A percentile compares a stretch with the other conserved stretches of the same genome.
phyloP scores from a whole-genome alignment of 2,113 vertebrate genomes.

The Connochaetes taurinus region DNA sequence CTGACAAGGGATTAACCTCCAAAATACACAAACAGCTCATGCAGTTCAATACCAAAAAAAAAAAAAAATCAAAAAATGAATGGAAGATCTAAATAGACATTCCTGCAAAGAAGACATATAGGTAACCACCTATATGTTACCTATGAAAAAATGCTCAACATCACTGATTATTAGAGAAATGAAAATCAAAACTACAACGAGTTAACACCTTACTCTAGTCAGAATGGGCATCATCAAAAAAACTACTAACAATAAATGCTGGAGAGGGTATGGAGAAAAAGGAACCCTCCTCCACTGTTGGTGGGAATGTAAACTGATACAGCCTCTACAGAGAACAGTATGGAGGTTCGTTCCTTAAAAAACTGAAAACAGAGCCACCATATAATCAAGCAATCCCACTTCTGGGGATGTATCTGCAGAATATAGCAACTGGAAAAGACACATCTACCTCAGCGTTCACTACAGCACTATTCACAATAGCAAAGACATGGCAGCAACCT shows the following conservation, averaged over 20 bases:
- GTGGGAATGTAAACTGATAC: neutral
- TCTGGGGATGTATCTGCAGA: neutral
- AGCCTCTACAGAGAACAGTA: neutral
- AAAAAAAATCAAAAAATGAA: neutral
- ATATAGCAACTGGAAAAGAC: neutral
- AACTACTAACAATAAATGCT: neutral
- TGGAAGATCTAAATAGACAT: neutral
- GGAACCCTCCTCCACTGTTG: neutral
- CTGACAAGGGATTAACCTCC: neutral
- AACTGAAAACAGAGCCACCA: neutral
- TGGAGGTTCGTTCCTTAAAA: neutral
- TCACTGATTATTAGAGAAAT: neutral
- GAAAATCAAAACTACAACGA: neutral
- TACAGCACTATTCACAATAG: neutral
- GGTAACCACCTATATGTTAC: neutral
- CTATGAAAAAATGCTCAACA: neutral
- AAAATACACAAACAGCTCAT: neutral
- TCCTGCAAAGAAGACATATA: neutral
- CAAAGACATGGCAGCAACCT: neutral
- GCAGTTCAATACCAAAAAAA: neutral
- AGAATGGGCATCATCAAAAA: neutral
- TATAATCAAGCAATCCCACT: neutral
- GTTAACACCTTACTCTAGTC: neutral
- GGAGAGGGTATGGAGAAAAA: neutral
- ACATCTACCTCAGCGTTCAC: neutral